Percentiles rank a stretch among this genome's conserved stretches.
Evolutionary conservation across 2,888 invertebrate genomes (phyloP).

Genomic region (Leptopilina myrica): DNA sequence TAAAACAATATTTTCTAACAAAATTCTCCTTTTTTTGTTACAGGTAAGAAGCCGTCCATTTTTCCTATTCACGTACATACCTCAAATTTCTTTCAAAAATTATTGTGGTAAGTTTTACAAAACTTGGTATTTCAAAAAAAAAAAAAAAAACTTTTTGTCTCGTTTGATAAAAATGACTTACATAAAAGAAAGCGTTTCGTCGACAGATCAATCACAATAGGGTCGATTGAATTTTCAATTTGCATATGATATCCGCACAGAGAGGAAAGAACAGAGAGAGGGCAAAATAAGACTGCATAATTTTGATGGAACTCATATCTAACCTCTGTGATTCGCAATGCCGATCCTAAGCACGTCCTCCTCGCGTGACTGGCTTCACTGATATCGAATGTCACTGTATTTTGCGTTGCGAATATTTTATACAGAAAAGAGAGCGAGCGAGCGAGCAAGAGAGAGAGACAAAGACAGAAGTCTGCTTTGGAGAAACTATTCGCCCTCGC

Average conservation of each 20-base stretch:
- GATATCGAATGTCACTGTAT: slow-evolving; percentile 55
- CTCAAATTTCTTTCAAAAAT: background rate
- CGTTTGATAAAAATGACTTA: background rate
- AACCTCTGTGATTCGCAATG: slow-evolving; percentile 37
- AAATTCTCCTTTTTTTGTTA: background rate
- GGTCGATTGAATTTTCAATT: slow-evolving; percentile 40
- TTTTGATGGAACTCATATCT: slow-evolving; percentile 41
- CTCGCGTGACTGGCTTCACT: slow-evolving; percentile 55
- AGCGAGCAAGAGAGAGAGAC: too few relatives aligned
- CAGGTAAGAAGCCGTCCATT: background rate
- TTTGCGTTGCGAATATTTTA: slow-evolving; percentile 56
- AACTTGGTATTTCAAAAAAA: background rate
- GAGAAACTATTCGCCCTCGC: slow-evolving; percentile 42
- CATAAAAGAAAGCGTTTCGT: background rate
- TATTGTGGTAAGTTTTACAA: background rate
- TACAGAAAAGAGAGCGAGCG: slow-evolving; percentile 15
- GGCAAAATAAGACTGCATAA: slow-evolving; percentile 36
- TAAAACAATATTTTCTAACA: too few relatives aligned
- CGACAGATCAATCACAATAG: slow-evolving; percentile 24
- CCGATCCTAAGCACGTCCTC: slow-evolving; percentile 42
- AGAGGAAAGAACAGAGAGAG: slow-evolving; percentile 14
- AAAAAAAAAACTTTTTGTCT: background rate
- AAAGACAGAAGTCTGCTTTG: background rate
- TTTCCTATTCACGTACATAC: background rate
- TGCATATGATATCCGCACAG: slow-evolving; percentile 38